Evolutionary conservation across 2,797 vertebrate species (phyloP).

Genomic region (Dermochelys coriacea): DNA sequence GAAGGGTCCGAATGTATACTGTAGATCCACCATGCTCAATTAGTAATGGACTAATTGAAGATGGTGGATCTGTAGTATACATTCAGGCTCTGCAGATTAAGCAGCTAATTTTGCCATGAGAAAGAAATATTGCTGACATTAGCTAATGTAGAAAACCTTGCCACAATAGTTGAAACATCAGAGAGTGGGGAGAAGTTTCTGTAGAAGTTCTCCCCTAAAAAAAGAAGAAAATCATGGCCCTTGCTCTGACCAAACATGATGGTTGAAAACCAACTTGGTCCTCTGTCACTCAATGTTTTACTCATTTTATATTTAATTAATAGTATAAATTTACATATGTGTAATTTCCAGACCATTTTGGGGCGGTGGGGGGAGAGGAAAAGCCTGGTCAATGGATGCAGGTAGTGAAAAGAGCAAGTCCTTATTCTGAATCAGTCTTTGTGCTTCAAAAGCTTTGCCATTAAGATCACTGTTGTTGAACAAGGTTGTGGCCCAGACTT

Average conservation of each 20-base stretch:
- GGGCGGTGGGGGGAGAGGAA: background rate
- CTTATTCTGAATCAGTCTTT: fast-evolving
- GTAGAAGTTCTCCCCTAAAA: background rate
- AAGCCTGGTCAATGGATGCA: background rate
- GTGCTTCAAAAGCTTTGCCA: background rate
- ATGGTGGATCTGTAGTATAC: no score
- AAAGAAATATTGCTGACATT: background rate
- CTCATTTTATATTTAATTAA: background rate
- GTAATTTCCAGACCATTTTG: background rate
- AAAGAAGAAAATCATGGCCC: background rate
- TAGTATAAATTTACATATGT: background rate
- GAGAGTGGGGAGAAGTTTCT: background rate
- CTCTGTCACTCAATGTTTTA: background rate
- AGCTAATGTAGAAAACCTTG: background rate
- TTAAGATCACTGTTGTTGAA: background rate
- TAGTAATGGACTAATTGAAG: background rate
- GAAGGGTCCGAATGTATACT: fast-evolving
- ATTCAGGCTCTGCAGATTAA: background rate
- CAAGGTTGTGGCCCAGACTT: fast-evolving
- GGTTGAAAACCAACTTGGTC: background rate
- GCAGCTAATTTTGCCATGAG: background rate
- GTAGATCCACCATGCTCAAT: background rate
- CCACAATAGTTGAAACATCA: background rate
- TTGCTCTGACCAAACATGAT: background rate
- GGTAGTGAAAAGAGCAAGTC: fast-evolving